Evolutionary conservation across 1,140 invertebrate species (phyloP).

Genomic region (Camponotus floridanus): DNA sequence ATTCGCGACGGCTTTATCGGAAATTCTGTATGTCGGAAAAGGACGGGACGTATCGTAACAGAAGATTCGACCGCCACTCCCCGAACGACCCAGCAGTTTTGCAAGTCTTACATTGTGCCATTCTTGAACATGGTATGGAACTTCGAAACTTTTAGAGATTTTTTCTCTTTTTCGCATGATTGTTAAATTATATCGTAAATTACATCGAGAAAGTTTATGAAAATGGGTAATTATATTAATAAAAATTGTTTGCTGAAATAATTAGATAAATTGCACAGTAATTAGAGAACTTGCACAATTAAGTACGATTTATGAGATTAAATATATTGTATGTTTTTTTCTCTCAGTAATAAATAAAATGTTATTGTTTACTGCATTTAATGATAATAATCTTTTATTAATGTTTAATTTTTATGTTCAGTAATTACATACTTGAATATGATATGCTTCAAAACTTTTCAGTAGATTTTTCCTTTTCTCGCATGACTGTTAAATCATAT

Average conservation of each 20-base stretch:
- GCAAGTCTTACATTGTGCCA: slow-evolving; percentile 27
- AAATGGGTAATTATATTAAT: background rate
- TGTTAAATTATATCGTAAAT: slow-evolving; percentile 47
- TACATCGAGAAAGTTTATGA: background rate
- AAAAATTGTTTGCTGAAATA: no score
- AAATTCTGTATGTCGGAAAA: slow-evolving; percentile 64
- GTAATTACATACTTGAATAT: slow-evolving; percentile 28
- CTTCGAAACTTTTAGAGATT: slow-evolving; percentile 56
- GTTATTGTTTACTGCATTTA: no score
- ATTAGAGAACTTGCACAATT: no score
- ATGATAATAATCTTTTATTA: no score
- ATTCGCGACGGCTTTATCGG: slow-evolving; percentile 73
- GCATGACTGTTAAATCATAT: slow-evolving; percentile 52
- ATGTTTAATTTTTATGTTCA: no score
- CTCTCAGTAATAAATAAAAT: no score
- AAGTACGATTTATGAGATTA: no score
- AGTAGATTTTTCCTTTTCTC: slow-evolving; percentile 57
- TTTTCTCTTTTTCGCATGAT: slow-evolving; percentile 55
- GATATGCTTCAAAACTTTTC: slow-evolving; percentile 55
- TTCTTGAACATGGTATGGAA: slow-evolving; percentile 30
- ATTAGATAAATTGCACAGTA: no score
- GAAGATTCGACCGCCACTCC: slow-evolving; percentile 50
- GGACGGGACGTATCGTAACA: slow-evolving; percentile 62
- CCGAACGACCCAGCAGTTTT: slow-evolving; percentile 12
- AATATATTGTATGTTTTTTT: no score